Base-by-base conservation (phyloP, 2,797 vertebrate species). In the Taenioides sp. region DNA sequence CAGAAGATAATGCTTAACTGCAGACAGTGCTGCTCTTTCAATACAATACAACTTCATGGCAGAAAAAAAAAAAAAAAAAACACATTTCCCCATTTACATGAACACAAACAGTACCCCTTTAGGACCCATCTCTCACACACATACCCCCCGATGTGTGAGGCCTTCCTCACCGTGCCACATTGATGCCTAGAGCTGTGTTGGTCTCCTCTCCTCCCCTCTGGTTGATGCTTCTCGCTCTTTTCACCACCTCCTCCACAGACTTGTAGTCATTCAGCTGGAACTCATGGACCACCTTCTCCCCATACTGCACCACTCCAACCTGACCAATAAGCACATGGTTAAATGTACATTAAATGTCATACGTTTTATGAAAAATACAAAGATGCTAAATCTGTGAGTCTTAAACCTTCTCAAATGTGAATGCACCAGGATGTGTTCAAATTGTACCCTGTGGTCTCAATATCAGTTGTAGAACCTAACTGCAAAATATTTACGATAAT, bases 171-270 rank as follows among this genome's bases (percentile, higher is more conserved):
- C 96, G 95, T 81, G 97, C 97, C 68, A 94, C 92, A 76, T 95
- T 96, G 71, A 99, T 98, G 82, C 97, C 97, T 0, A 97, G 95
- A 10, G 97, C 97, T 0, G 97, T 99, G 87, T 96, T 95, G 76
- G 97, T 99, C 86, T 98, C 97, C 10, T 97, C 97, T 0, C 97
- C 97, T 20, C 97, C 97, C 12, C 97, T 90, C 71, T 99, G 97
- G 80, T 96, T 84, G 20, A 99, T 99, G 73, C 94, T 96, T 66
- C 93, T 96, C 3, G 97, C 97, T 1, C 96, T 95, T 14, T 96
- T 95, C 72, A 98, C 97, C 84, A 98, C 97, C 2, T 97, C 96
- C 67, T 95, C 95, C 1, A 98, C 97, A 18, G 97, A 97, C 79
- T 93, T 95, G 86, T 94, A 98, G 93, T 98, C 97, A 14, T 94